Evolutionary conservation across 1,140 invertebrate genomes (phyloP).

Genomic region (Drosophila biarmipes): DNA sequence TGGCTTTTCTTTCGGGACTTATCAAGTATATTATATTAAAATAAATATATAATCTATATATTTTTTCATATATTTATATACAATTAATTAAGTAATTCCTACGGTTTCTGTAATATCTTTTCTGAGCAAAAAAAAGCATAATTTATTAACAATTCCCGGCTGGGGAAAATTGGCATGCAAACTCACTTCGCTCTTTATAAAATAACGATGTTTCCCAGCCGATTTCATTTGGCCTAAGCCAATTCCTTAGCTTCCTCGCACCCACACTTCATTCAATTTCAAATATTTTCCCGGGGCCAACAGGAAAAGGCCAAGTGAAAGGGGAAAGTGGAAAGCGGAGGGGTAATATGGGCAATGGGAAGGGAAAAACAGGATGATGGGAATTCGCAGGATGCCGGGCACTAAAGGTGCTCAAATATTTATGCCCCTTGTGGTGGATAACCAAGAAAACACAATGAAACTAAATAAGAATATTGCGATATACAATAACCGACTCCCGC

Average conservation of each 20-base stretch:
- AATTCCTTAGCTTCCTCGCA: slow-evolving; percentile 36
- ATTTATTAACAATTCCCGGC: background rate
- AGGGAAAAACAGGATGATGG: background rate
- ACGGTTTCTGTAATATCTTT: no score
- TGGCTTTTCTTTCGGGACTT: no score
- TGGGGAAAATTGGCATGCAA: background rate
- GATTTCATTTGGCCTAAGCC: slow-evolving; percentile 32
- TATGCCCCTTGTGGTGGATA: slow-evolving; percentile 56
- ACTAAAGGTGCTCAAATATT: slow-evolving; percentile 56
- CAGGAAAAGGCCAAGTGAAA: slow-evolving; percentile 3
- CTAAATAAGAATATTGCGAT: slow-evolving; percentile 64
- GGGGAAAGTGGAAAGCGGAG: slow-evolving; percentile 1
- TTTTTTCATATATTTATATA: no score
- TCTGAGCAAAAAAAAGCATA: background rate
- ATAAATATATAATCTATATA: no score
- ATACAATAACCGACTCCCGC: slow-evolving; percentile 48
- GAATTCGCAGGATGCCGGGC: slow-evolving; percentile 11
- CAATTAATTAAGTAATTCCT: no score
- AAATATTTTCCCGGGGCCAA: slow-evolving; percentile 33
- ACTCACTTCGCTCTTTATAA: background rate
- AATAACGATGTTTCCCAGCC: slow-evolving; percentile 21
- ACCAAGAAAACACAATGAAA: slow-evolving; percentile 54
- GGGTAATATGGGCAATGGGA: slow-evolving; percentile 2
- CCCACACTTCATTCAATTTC: slow-evolving; percentile 45
- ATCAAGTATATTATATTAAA: no score